Conservation (phyloP, 1,140 invertebrate genomes). For the Elymnias hypermnestra region DNA sequence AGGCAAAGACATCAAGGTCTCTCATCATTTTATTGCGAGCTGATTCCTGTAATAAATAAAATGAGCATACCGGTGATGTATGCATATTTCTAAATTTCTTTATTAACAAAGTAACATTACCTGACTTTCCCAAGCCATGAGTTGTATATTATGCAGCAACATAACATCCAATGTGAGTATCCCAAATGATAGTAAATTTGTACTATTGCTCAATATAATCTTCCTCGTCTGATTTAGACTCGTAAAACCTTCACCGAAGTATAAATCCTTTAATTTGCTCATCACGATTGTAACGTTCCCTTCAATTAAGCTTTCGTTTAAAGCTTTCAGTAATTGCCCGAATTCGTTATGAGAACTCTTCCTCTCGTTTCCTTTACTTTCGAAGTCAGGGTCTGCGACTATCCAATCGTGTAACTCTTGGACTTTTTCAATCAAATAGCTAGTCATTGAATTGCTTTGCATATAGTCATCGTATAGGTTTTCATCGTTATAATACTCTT, state of each 20-base stretch:
- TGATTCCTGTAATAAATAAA: conserved; percentile 37
- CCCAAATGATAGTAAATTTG: conserved; percentile 76
- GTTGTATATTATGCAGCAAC: conserved; percentile 78
- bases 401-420: conserved; percentile 75
- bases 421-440: conserved; percentile 68
- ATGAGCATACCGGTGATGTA: too few species aligned
- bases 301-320: conserved; percentile 70
- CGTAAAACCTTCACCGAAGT: conserved; percentile 58
- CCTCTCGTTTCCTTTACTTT: conserved; percentile 24
- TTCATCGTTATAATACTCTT: conserved; percentile 61
- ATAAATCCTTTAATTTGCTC: conserved; percentile 70
- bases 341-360: conserved; percentile 38
- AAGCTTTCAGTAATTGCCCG: conserved; percentile 44
- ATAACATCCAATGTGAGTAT: conserved; percentile 78
- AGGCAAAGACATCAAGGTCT: conserved; percentile 76
- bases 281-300: conserved; percentile 68
- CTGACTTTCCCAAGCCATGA: conserved; percentile 76
- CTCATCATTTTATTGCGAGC: conserved; percentile 62
- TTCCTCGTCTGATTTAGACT: conserved; percentile 34
- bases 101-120: too few species aligned
- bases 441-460: conserved; percentile 62
- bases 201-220: conserved; percentile 64
- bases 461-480: conserved; percentile 65
- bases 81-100: too few species aligned
- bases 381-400: conserved; percentile 49